Percentiles rank a stretch among this genome's conserved stretches.
Evolutionary conservation across 1,140 invertebrate genomes (phyloP).

Genomic region (Aphelenchoides fujianensis): DNA sequence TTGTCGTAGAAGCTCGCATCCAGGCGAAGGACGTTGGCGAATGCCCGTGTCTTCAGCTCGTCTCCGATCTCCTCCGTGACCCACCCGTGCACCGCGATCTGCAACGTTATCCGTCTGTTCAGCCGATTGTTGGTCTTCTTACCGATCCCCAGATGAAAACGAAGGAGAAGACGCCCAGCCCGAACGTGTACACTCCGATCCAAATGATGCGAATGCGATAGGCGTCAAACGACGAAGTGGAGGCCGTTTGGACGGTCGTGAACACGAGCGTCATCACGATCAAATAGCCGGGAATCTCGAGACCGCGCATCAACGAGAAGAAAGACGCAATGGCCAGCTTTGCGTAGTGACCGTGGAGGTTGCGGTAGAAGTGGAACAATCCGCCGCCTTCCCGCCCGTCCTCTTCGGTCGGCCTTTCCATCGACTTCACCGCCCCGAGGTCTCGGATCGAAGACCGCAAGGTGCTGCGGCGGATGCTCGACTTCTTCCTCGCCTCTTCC

Average conservation of each 20-base stretch:
- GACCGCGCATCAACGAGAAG: too few species aligned
- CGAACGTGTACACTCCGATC: not conserved
- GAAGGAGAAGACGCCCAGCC: constrained; percentile 3
- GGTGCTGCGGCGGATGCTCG: too few species aligned
- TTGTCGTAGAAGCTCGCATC: constrained; percentile 66
- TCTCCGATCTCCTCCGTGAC: constrained; percentile 36
- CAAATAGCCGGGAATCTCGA: too few species aligned
- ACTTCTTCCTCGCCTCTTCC: not conserved
- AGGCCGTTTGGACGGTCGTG: not conserved
- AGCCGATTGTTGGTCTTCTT: too few species aligned
- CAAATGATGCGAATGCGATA: not conserved
- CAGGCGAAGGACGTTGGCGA: constrained; percentile 64
- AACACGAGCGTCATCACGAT: too few species aligned
- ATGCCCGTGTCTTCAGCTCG: constrained; percentile 31
- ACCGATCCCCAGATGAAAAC: constrained; percentile 4
- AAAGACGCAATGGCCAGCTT: too few species aligned
- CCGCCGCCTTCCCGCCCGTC: not conserved
- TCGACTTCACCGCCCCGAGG: not conserved
- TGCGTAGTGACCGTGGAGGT: too few species aligned
- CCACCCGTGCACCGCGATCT: constrained; percentile 14
- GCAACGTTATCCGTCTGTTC: too few species aligned
- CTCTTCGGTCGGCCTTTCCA: not conserved
- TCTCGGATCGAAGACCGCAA: not conserved
- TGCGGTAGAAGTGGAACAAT: too few species aligned
- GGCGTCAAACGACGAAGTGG: not conserved